phyloP scores from a whole-genome alignment of 2,113 vertebrate genomes.

The Apteryx mantelli region DNA sequence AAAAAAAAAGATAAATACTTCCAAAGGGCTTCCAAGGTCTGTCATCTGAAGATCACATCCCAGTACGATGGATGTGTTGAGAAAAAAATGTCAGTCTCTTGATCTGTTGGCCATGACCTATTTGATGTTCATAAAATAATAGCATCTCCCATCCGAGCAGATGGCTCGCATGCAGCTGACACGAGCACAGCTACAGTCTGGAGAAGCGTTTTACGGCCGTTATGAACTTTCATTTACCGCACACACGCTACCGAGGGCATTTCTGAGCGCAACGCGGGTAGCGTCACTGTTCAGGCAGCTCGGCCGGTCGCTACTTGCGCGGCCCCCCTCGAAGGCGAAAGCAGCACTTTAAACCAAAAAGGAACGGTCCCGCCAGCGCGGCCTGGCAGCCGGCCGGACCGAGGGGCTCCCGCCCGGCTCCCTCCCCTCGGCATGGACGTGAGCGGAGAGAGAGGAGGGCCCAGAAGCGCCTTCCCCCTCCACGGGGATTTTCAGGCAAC shows the following conservation, averaged over 20 bases:
- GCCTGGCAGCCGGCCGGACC: neutral
- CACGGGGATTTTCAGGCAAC: fast-evolving
- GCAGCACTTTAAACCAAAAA: fast-evolving
- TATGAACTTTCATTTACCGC: neutral
- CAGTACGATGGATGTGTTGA: fast-evolving
- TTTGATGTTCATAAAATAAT: neutral
- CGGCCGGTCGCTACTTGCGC: fast-evolving
- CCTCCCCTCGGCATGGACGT: neutral
- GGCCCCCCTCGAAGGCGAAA: neutral
- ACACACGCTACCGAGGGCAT: fast-evolving
- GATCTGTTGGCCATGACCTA: too few species aligned
- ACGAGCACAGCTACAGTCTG: fast-evolving
- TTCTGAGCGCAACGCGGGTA: neutral
- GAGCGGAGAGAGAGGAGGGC: fast-evolving
- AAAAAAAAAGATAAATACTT: neutral
- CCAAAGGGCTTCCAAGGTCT: neutral
- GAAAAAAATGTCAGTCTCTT: neutral
- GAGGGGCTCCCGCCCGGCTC: too few species aligned
- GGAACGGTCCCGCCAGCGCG: neutral
- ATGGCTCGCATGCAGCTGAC: neutral
- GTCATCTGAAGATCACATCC: neutral
- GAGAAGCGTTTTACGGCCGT: fast-evolving
- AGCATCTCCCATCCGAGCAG: neutral
- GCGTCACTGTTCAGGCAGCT: too few species aligned
- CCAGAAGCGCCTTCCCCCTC: too few species aligned